These are phyloP conservation scores for chimpanzee (Pan troglodytes) DNA, from an alignment of 2,113 vertebrate genomes.

Conservation along the genomic window DNA sequence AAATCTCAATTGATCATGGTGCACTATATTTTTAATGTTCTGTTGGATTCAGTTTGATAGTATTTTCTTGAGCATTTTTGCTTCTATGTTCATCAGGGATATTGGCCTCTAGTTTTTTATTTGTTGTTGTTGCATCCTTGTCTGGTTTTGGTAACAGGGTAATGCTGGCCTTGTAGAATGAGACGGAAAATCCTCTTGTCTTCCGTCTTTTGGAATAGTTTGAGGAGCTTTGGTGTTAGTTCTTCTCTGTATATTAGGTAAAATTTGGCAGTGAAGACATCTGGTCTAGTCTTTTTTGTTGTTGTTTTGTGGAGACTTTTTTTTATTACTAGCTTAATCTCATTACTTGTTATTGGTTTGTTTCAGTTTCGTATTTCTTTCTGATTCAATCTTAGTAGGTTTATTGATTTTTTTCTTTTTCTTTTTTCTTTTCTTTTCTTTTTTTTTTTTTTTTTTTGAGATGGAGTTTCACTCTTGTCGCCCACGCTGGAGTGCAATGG, in stretches of 20 bases:
- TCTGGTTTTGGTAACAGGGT: not conserved
- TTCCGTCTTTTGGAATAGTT: not conserved
- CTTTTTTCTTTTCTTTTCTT: no score
- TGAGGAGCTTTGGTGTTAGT: not conserved
- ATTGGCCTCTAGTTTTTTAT: not conserved
- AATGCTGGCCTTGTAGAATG: not conserved
- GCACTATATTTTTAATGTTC: not conserved
- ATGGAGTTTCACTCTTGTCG: no score
- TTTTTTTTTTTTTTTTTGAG: no score
- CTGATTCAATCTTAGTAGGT: not conserved
- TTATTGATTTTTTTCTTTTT: no score
- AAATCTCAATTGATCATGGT: not conserved
- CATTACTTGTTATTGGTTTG: not conserved
- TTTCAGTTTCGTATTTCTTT: not conserved
- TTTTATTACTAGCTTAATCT: not conserved
- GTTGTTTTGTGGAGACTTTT: not conserved
- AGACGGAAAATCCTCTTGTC: not conserved
- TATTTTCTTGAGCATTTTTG: not conserved
- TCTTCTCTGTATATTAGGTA: not conserved
- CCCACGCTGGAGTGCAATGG: no score
- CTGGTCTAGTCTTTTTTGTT: not conserved
- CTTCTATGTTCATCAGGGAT: not conserved
- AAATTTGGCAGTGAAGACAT: not conserved
- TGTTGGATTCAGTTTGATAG: not conserved
- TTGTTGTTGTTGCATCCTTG: not conserved